Conservation (phyloP, 2,888 invertebrate species). For the Gibbula magus region DNA sequence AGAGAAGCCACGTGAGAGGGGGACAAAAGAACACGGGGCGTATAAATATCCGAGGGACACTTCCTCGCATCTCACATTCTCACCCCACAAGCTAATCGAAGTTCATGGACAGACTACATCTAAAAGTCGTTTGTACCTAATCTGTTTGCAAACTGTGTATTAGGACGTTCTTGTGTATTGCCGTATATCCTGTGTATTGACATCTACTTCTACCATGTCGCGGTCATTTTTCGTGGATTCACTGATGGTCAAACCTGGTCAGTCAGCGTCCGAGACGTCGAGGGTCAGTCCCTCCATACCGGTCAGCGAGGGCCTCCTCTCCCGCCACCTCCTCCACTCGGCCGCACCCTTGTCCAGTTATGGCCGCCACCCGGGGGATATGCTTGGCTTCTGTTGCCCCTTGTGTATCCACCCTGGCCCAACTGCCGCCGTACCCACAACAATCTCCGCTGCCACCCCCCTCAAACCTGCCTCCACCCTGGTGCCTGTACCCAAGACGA, state of each 20-base stretch:
- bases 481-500: constrained; percentile 38
- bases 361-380: constrained; percentile 61
- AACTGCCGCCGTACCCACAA: constrained; percentile 31
- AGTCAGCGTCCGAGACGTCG: constrained; percentile 3
- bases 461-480: constrained; percentile 40
- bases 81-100: constrained; percentile 9
- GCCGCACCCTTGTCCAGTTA: constrained; percentile 56
- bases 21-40: constrained; percentile 40
- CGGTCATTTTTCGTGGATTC: constrained; percentile 74
- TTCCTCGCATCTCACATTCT: constrained; percentile 2
- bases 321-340: constrained; percentile 38
- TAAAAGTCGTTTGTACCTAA: neutral
- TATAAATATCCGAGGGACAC: constrained; percentile 23
- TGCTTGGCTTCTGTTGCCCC: constrained; percentile 65
- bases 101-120: constrained; percentile 6
- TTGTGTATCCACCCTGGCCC: constrained; percentile 58
- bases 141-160: neutral
- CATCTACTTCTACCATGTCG: constrained; percentile 61
- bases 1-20: constrained; percentile 43
- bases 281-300: constrained; percentile 18
- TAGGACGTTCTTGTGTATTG: too few relatives aligned
- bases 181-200: neutral
- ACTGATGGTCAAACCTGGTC: constrained; percentile 63
- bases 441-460: constrained; percentile 34
- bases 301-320: constrained; percentile 11